phyloP scores from a whole-genome alignment of 1,140 invertebrate species.

The Marisa cornuarietis region DNA sequence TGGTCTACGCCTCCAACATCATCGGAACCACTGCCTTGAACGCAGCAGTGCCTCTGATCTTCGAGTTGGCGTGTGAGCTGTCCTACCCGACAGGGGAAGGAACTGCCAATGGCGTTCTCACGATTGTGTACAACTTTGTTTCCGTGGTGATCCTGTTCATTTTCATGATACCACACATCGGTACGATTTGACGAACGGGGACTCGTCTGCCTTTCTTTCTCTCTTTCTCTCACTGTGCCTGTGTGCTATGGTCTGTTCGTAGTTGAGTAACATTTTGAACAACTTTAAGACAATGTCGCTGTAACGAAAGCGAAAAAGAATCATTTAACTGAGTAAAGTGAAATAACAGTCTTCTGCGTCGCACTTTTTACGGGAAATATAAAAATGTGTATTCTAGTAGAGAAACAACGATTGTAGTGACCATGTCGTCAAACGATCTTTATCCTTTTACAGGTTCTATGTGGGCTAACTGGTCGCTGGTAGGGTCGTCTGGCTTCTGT shows the following conservation, averaged over 20 bases:
- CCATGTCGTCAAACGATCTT: background rate
- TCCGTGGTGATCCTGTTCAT: conserved; percentile 64
- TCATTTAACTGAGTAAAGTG: background rate
- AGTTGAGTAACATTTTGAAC: background rate
- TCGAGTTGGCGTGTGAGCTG: conserved; percentile 69
- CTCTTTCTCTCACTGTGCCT: background rate
- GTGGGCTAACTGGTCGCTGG: conserved; percentile 21
- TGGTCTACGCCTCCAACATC: conserved; percentile 21
- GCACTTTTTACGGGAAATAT: background rate
- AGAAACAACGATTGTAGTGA: background rate
- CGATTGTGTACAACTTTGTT: conserved; percentile 65
- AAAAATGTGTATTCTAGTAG: too few species aligned
- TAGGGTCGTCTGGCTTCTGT: conserved; percentile 2
- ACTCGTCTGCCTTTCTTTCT: background rate
- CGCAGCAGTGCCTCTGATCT: conserved; percentile 67
- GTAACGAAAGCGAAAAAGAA: background rate
- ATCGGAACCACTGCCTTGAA: conserved; percentile 43
- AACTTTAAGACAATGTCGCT: background rate
- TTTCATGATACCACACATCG: conserved; percentile 62
- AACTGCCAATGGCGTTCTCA: conserved; percentile 68
- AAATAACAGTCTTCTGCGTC: background rate
- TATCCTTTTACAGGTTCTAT: conserved; percentile 10
- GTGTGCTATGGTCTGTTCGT: background rate
- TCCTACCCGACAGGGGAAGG: conserved; percentile 69
- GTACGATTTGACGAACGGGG: conserved; percentile 19